phyloP scores from a whole-genome alignment of 1,140 invertebrate species.

The Ceratosolen fusciceps region DNA sequence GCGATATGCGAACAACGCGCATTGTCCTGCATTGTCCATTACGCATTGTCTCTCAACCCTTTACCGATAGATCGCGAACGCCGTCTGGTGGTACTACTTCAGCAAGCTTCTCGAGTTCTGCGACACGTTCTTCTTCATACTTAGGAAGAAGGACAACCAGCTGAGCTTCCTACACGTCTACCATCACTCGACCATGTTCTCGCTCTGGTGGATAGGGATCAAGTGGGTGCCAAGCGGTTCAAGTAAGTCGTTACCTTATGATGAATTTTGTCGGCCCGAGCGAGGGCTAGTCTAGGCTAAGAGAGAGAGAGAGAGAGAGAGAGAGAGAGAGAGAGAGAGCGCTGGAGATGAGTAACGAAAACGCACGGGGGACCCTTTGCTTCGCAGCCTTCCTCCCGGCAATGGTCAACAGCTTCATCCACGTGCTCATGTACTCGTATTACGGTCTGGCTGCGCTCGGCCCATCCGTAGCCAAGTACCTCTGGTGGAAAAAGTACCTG shows the following conservation, averaged over 20 bases:
- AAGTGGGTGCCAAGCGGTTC: conserved; percentile 97
- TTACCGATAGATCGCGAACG: conserved; percentile 83
- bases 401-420: conserved; percentile 92
- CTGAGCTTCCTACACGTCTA: conserved; percentile 92
- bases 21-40: background rate
- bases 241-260: too few relatives aligned
- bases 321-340: too few relatives aligned
- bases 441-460: conserved; percentile 90
- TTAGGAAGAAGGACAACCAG: conserved; percentile 90
- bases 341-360: too few relatives aligned
- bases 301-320: too few relatives aligned
- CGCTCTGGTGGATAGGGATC: conserved; percentile 95
- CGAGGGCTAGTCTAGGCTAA: too few relatives aligned
- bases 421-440: conserved; percentile 95
- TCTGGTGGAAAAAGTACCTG: conserved; percentile 97
- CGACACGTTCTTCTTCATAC: conserved; percentile 93
- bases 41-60: background rate
- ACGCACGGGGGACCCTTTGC: background rate
- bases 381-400: conserved; percentile 84
- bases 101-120: conserved; percentile 95
- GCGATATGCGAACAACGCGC: background rate
- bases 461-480: conserved; percentile 81
- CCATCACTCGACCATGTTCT: conserved; percentile 93
- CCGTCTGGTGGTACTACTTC: conserved; percentile 97
- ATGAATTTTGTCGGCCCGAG: too few relatives aligned